Evolutionary conservation across 2,797 vertebrate species (phyloP).

Genomic region (Chelon labrosus): DNA sequence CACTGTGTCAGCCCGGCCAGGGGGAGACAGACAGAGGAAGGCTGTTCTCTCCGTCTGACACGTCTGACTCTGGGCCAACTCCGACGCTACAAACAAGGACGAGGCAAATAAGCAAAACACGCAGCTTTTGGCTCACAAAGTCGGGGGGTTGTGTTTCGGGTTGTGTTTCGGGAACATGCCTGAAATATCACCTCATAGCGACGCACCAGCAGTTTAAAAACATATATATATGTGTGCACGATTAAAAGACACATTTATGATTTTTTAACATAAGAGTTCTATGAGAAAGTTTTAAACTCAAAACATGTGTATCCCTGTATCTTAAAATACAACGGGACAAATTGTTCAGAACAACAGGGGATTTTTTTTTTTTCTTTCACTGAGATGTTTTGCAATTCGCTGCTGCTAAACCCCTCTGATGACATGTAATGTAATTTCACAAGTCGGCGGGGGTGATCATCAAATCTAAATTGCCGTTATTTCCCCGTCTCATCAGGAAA

Average conservation of each 20-base stretch:
- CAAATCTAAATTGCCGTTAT: slow-evolving; percentile 23
- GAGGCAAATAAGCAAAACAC: slow-evolving; percentile 51
- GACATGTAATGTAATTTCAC: slow-evolving; percentile 42
- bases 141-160: no score
- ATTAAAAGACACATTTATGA: neutral
- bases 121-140: no score
- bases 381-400: slow-evolving; percentile 20
- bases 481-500: slow-evolving; percentile 26
- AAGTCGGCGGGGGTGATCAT: slow-evolving; percentile 28
- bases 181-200: slow-evolving; percentile 29
- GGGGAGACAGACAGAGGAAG: slow-evolving; percentile 71
- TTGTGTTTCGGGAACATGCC: slow-evolving; percentile 34
- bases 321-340: slow-evolving; percentile 7
- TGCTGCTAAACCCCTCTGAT: slow-evolving; percentile 10
- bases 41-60: slow-evolving; percentile 77
- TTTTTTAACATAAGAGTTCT: neutral
- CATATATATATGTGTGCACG: no score
- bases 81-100: slow-evolving; percentile 56
- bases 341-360: neutral
- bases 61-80: slow-evolving; percentile 72
- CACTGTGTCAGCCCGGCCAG: slow-evolving; percentile 69
- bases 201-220: neutral
- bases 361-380: slow-evolving; percentile 25
- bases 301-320: neutral
- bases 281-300: no score